These are phyloP conservation scores for Cynopterus brachyotis DNA, from an alignment of 2,113 vertebrate genomes.

Conservation along the genomic window DNA sequence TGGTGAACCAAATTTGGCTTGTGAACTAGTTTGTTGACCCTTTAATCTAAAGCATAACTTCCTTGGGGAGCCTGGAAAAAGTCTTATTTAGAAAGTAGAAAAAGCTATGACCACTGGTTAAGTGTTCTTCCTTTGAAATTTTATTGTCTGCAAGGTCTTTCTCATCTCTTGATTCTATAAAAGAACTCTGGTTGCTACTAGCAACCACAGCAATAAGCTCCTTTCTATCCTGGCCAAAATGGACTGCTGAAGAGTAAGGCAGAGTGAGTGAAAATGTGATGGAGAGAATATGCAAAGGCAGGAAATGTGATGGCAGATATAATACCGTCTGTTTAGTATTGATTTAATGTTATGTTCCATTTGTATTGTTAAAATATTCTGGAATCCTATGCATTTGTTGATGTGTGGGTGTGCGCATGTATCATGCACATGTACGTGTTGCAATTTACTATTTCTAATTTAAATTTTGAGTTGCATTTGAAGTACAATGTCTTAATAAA, in stretches of 20 bases:
- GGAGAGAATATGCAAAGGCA: background rate
- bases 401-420: background rate
- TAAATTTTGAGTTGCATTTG: background rate
- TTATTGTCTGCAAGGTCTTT: slow-evolving; percentile 47
- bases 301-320: background rate
- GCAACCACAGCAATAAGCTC: background rate
- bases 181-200: slow-evolving; percentile 55
- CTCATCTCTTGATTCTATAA: slow-evolving; percentile 23
- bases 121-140: slow-evolving; percentile 40
- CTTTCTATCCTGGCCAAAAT: slow-evolving; percentile 11
- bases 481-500: background rate
- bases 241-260: background rate
- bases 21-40: background rate
- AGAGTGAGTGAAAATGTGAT: background rate
- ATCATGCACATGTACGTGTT: background rate
- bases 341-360: background rate
- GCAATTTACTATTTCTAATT: background rate
- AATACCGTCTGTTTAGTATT: background rate
- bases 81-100: slow-evolving; percentile 31
- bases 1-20: background rate
- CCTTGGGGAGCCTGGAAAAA: background rate
- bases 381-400: background rate
- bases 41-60: background rate
- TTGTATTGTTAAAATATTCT: background rate
- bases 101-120: background rate